Evolutionary conservation across 2,888 invertebrate species (phyloP).

Genomic region (Formica aserva): DNA sequence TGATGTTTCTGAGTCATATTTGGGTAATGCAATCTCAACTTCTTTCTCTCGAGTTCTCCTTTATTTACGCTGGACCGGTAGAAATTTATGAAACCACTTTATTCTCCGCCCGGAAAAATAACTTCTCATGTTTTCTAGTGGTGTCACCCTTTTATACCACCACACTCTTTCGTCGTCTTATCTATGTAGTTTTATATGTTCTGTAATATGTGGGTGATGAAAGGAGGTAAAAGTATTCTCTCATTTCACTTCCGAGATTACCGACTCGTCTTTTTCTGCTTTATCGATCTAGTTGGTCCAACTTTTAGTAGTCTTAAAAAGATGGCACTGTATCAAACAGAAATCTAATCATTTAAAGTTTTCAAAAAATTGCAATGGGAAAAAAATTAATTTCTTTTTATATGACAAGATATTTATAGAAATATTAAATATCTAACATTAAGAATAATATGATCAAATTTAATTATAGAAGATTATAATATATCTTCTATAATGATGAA

Average conservation of each 20-base stretch:
- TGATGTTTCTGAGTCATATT: conserved; percentile 55
- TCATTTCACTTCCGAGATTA: conserved; percentile 57
- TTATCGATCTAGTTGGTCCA: conserved; percentile 67
- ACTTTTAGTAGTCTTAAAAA: conserved; percentile 72
- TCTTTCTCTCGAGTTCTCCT: conserved; percentile 60
- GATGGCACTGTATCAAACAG: conserved; percentile 78
- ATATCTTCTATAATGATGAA: background rate
- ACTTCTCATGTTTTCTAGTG: conserved; percentile 76
- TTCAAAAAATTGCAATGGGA: background rate
- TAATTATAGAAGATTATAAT: background rate
- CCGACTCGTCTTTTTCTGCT: conserved; percentile 64
- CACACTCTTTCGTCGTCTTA: conserved; percentile 53
- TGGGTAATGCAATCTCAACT: conserved; percentile 75
- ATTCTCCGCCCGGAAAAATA: conserved; percentile 74
- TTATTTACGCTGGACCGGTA: conserved; percentile 73
- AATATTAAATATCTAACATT: background rate
- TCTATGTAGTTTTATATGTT: conserved; percentile 62
- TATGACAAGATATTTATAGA: background rate
- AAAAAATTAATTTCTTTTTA: background rate
- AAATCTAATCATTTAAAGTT: conserved; percentile 13
- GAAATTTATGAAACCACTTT: conserved; percentile 77
- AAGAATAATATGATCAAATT: background rate
- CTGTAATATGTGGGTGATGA: conserved; percentile 64
- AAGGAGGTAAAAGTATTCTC: conserved; percentile 47
- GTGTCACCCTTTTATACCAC: conserved; percentile 71